Conservation (phyloP, 2,888 invertebrate genomes). For the Noctuana brunneofusca region DNA sequence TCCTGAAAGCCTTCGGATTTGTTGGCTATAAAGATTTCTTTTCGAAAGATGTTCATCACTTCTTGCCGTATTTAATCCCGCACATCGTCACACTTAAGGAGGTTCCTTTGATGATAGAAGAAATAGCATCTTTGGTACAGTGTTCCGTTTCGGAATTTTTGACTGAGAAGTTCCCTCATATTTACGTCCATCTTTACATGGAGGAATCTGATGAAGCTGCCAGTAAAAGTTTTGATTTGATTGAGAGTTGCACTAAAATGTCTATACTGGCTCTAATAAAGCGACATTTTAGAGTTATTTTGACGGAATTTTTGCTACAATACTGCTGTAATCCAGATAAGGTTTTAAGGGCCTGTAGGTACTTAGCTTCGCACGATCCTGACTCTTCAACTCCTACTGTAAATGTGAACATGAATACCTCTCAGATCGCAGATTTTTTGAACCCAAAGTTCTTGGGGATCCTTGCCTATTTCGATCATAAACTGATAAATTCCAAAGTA, state of each 20-base stretch:
- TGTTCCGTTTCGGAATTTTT: conserved; percentile 84
- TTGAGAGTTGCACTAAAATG: conserved; percentile 83
- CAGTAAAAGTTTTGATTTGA: conserved; percentile 84
- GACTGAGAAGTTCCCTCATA: conserved; percentile 85
- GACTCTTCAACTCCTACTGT: conserved; percentile 63
- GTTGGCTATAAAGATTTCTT: conserved; percentile 87
- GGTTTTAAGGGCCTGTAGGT: conserved; percentile 82
- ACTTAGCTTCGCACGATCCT: conserved; percentile 83
- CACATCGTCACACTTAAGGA: conserved; percentile 81
- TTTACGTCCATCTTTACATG: conserved; percentile 87
- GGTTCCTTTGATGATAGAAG: conserved; percentile 84
- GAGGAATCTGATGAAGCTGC: conserved; percentile 83
- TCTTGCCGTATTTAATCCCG: conserved; percentile 85
- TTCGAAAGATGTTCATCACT: conserved; percentile 86
- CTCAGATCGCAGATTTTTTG: conserved; percentile 85
- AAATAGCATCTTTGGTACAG: conserved; percentile 83
- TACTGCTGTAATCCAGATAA: conserved; percentile 84
- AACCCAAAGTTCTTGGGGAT: conserved; percentile 89
- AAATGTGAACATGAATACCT: conserved; percentile 63
- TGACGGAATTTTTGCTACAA: conserved; percentile 85
- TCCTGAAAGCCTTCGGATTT: conserved; percentile 87
- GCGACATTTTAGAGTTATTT: conserved; percentile 84
- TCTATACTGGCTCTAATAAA: conserved; percentile 84
- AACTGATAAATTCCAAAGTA: conserved; percentile 85
- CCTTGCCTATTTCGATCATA: conserved; percentile 89